Conservation (phyloP, 2,797 vertebrate genomes). For the Alcedo atthis region DNA sequence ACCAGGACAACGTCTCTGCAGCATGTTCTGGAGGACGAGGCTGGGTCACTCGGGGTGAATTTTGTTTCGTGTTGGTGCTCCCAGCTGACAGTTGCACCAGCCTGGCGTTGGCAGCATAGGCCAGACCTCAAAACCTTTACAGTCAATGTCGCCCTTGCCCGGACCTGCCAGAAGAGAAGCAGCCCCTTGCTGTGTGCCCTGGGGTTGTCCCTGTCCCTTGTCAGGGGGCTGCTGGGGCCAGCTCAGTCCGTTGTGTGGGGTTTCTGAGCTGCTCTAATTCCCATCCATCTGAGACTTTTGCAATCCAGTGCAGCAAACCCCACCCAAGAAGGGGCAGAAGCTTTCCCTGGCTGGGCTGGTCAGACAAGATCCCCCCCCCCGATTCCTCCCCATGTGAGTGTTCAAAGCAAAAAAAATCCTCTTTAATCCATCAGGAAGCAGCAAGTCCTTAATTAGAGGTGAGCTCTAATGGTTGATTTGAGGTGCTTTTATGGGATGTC, state of each 20-base stretch:
- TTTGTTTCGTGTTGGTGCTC: neutral
- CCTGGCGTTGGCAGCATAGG: neutral
- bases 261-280: neutral
- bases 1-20: neutral
- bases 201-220: neutral
- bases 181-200: neutral
- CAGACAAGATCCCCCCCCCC: neutral
- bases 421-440: neutral
- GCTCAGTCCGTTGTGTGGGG: fast-evolving
- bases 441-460: neutral
- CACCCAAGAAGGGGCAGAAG: neutral
- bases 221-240: neutral
- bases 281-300: neutral
- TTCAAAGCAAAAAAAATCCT: neutral
- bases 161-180: neutral
- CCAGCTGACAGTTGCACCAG: neutral
- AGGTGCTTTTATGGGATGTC: neutral
- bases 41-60: neutral
- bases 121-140: neutral
- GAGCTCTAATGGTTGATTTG: neutral
- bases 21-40: neutral
- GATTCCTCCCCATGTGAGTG: neutral
- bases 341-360: neutral
- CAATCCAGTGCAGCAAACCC: neutral
- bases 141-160: fast-evolving